Percentiles rank a stretch among this genome's conserved stretches.
Conservation (phyloP, 2,888 invertebrate species). For the Zaprionus obscuricornis region DNA sequence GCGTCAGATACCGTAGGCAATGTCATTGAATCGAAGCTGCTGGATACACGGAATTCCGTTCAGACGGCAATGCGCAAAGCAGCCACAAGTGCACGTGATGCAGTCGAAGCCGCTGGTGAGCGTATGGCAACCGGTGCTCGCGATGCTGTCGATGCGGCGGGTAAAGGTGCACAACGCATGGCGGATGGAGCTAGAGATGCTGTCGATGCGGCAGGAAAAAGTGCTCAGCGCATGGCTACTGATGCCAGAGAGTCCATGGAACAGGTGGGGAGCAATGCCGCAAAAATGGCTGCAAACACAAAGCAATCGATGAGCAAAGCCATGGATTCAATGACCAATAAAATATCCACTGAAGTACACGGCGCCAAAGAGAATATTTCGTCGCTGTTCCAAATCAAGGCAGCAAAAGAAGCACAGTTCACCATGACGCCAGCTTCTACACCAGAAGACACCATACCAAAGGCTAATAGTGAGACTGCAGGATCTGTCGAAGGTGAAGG, state of each 20-base stretch:
- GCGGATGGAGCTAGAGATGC: conserved; percentile 64
- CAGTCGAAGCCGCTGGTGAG: conserved; percentile 48
- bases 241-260: conserved; percentile 65
- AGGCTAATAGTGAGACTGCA: conserved; percentile 50
- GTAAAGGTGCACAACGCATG: conserved; percentile 58
- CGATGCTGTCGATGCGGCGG: conserved; percentile 59
- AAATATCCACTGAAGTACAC: conserved; percentile 69
- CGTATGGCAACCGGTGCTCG: conserved; percentile 54
- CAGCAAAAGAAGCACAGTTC: conserved; percentile 54
- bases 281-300: conserved; percentile 60
- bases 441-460: conserved; percentile 44
- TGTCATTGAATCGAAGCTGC: conserved; percentile 42
- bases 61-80: conserved; percentile 54
- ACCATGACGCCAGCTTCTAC: conserved; percentile 44
- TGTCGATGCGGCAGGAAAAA: conserved; percentile 60
- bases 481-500: conserved; percentile 57
- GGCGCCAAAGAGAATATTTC: conserved; percentile 76
- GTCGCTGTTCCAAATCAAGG: conserved; percentile 75
- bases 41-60: conserved; percentile 51
- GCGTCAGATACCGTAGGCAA: conserved; percentile 27
- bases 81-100: conserved; percentile 49
- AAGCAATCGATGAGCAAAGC: conserved; percentile 66
- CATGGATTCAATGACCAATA: conserved; percentile 66
- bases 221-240: conserved; percentile 58
- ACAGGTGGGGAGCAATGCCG: conserved; percentile 65